These are phyloP conservation scores for Mastigias papua DNA, from an alignment of 30 jellyfish, hydroid and myxozoan species.

Conservation along the genomic window DNA sequence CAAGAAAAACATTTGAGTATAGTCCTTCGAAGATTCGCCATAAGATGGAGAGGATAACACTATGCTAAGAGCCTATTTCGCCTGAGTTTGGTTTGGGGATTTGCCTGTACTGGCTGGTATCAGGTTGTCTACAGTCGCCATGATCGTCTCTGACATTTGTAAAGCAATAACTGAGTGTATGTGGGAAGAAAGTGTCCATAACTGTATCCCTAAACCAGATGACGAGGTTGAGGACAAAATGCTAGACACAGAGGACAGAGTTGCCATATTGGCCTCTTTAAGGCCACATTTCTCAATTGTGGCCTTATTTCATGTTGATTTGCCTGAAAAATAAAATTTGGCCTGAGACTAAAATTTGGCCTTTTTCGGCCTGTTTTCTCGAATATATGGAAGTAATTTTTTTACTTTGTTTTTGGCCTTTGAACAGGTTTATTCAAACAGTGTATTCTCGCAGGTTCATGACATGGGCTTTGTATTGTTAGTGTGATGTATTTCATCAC, in stretches of 20 bases:
- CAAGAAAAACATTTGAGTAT: constrained; percentile 34
- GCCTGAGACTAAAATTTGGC: too few relatives aligned
- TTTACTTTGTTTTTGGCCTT: too few relatives aligned
- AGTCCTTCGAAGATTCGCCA: constrained; percentile 38
- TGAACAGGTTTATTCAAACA: too few relatives aligned
- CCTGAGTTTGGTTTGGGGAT: constrained; percentile 55
- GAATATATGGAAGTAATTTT: too few relatives aligned
- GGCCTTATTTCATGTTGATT: too few relatives aligned
- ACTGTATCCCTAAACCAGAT: neutral
- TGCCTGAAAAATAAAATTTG: too few relatives aligned
- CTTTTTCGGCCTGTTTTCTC: too few relatives aligned
- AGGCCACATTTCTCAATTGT: too few relatives aligned
- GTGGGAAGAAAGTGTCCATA: neutral
- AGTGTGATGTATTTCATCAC: too few relatives aligned
- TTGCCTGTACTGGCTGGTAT: constrained; percentile 57
- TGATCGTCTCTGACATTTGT: constrained; percentile 42
- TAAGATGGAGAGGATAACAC: constrained; percentile 24
- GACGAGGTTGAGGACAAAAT: neutral
- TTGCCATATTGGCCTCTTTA: too few relatives aligned
- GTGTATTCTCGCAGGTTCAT: too few relatives aligned
- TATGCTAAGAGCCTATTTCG: constrained; percentile 49
- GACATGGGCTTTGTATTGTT: too few relatives aligned
- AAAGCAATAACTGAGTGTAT: constrained; percentile 22
- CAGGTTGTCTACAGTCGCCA: constrained; percentile 31
- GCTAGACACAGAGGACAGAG: neutral